Percentiles rank a stretch among this genome's conserved stretches.
Evolutionary conservation across 2,888 invertebrate species (phyloP).

Genomic region (Ectemnius lituratus): DNA sequence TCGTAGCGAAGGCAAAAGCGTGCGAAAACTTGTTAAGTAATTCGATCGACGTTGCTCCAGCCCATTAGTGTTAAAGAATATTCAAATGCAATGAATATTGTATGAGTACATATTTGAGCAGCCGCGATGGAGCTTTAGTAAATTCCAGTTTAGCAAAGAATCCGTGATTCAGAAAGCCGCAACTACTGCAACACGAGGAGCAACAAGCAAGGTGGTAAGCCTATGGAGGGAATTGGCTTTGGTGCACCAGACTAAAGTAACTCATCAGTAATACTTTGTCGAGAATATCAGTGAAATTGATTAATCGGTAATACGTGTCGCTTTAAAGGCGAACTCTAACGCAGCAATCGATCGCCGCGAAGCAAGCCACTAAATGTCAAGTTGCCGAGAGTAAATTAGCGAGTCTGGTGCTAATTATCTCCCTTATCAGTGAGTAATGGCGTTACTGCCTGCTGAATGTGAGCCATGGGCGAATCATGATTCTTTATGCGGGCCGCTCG

Average conservation of each 20-base stretch:
- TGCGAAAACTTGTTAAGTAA: too few relatives aligned
- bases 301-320: background rate
- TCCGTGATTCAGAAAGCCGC: too few relatives aligned
- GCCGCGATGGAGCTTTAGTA: too few relatives aligned
- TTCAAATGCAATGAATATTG: too few relatives aligned
- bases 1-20: too few relatives aligned
- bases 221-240: too few relatives aligned
- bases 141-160: too few relatives aligned
- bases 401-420: constrained; percentile 5
- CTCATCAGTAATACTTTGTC: background rate
- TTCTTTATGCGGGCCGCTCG: background rate
- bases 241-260: background rate
- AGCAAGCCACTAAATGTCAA: constrained; percentile 13
- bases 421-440: constrained; percentile 11
- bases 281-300: background rate
- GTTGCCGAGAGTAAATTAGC: constrained; percentile 16
- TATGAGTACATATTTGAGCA: too few relatives aligned
- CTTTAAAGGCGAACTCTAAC: background rate
- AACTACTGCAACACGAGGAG: too few relatives aligned
- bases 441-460: background rate
- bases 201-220: too few relatives aligned
- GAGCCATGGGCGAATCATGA: background rate
- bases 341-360: background rate
- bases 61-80: too few relatives aligned
- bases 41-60: too few relatives aligned